Evolutionary conservation across 2,888 invertebrate species (phyloP).

Genomic region (Amiota communis): DNA sequence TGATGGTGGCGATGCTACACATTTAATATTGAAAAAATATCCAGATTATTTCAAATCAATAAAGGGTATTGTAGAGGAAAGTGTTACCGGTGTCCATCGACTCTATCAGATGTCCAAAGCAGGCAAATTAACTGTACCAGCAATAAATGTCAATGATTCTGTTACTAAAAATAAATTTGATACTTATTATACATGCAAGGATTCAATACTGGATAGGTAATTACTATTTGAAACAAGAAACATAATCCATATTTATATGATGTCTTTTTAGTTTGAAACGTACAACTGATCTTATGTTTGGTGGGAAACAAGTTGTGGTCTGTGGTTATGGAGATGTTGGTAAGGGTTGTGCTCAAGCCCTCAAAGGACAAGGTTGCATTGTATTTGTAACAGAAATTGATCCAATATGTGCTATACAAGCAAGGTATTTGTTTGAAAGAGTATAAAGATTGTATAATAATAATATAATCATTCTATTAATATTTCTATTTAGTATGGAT

Average conservation of each 20-base stretch:
- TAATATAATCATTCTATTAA: not conserved
- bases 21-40: slow-evolving; percentile 95
- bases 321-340: slow-evolving; percentile 98
- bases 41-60: slow-evolving; percentile 91
- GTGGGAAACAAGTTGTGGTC: slow-evolving; percentile 94
- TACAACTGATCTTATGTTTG: slow-evolving; percentile 90
- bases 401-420: slow-evolving; percentile 97
- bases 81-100: slow-evolving; percentile 96
- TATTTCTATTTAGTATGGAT: slow-evolving; percentile 80
- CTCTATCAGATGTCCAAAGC: slow-evolving; percentile 77
- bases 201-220: slow-evolving; percentile 88
- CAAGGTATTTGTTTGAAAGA: slow-evolving; percentile 77
- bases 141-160: slow-evolving; percentile 78
- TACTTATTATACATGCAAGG: slow-evolving; percentile 94
- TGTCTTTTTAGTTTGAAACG: slow-evolving; percentile 73
- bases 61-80: slow-evolving; percentile 96
- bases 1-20: slow-evolving; percentile 96
- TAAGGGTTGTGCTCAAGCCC: slow-evolving; percentile 94
- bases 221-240: not conserved
- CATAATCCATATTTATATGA: not conserved
- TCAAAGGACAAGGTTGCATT: slow-evolving; percentile 93
- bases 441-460: not conserved
- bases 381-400: slow-evolving; percentile 92
- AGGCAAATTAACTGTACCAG: slow-evolving; percentile 65
- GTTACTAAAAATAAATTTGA: slow-evolving; percentile 98